Evolutionary conservation across 1,140 invertebrate genomes (phyloP).

Genomic region (Cardiocondyla obscurior): DNA sequence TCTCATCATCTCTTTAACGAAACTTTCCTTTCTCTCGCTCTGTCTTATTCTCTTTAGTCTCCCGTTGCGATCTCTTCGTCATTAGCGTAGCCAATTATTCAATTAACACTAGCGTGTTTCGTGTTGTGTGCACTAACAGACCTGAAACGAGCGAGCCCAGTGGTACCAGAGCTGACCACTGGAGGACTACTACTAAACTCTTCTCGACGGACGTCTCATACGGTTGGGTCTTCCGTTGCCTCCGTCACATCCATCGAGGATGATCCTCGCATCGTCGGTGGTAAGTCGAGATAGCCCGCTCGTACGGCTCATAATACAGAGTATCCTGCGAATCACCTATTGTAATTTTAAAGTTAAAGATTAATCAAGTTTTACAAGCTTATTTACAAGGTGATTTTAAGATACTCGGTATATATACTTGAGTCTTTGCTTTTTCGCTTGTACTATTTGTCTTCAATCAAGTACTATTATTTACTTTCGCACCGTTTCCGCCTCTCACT

Average conservation of each 20-base stretch:
- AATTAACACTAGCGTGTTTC: conserved; percentile 77
- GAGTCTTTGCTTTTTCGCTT: conserved; percentile 28
- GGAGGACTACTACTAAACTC: conserved; percentile 84
- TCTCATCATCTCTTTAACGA: conserved; percentile 14
- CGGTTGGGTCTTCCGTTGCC: conserved; percentile 81
- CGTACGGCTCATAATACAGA: conserved; percentile 25
- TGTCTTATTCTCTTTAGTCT: conserved; percentile 6
- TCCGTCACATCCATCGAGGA: conserved; percentile 84
- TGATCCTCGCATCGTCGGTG: conserved; percentile 85
- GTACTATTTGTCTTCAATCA: conserved; percentile 4
- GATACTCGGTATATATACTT: conserved; percentile 16
- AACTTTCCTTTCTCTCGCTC: not conserved
- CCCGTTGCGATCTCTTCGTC: not conserved
- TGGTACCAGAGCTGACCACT: conserved; percentile 84
- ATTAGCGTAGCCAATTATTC: conserved; percentile 64
- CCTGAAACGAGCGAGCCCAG: conserved; percentile 84
- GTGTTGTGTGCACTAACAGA: conserved; percentile 82
- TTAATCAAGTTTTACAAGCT: too few species aligned
- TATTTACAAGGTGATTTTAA: conserved; percentile 5
- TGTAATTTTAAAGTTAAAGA: not conserved
- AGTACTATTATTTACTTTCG: not conserved
- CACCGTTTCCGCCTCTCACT: conserved; percentile 13
- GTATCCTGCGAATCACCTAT: conserved; percentile 11
- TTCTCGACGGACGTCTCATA: conserved; percentile 79
- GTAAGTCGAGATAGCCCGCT: conserved; percentile 76